Base-by-base conservation (phyloP, 2,113 vertebrate genomes). In the Lepidothrix coronata region DNA sequence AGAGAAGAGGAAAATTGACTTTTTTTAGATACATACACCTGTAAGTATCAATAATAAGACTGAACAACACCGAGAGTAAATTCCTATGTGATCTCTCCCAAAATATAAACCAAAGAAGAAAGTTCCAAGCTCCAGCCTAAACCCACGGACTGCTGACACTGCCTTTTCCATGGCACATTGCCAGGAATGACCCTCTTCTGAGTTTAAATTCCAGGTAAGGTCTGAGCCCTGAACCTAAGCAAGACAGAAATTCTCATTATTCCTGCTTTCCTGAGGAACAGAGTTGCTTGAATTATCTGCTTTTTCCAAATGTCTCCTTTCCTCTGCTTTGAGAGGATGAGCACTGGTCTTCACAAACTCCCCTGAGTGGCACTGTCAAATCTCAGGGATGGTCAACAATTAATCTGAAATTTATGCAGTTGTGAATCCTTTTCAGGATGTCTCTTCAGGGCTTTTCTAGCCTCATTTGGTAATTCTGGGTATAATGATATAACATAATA, bases 61-160 rank as follows among this genome's bases (percentile, higher is more conserved):
- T 14, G 39, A 44, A 55, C 23, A 52, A 31, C 22, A 44, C 30
- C 28, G 49, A 67, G 13, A 70, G 3, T 51, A 48, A 88, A 85
- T 78, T 78, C 6, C 0, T 23, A 4, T 1, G 17, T 12, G 33
- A 46, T 24, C 14, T 49, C 43, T 74, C 61, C 44, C 52, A 72
- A 78, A 91, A 17, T 3, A 30, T 22, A 75, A 52, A 10, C 13
- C 58, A 85, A 70, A 70, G 31, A 44, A 63, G 12, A 21, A 49
- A 49, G n/a, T 33, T 31, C 25, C 25, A 62, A 46, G 20, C 2
- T 52, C 25, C n/a, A 73, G 30, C 19, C 39, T 48, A 19, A 93
- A 72, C 0, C 12, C 18, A n/a, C 1, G 33, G 25, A 3, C 5
- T 22, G 16, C 4, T 22, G 74, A 5, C 16, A 11, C 11, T 12